Evolutionary conservation across 2,888 invertebrate genomes (phyloP).

Genomic region (Habroteleia sp.): DNA sequence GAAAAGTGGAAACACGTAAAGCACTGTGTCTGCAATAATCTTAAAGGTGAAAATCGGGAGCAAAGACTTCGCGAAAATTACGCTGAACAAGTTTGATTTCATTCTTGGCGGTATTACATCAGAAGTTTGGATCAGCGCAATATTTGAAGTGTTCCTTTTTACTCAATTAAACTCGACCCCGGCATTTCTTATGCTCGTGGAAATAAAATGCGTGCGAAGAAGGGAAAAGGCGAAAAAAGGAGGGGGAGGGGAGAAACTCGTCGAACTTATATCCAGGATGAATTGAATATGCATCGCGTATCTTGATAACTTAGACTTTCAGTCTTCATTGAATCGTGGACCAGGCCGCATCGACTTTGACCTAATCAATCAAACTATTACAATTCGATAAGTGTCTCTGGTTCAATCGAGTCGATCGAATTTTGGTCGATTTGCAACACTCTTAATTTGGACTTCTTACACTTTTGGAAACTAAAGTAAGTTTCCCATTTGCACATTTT

Average conservation of each 20-base stretch:
- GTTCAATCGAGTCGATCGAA: no score
- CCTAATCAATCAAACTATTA: slow-evolving; percentile 8
- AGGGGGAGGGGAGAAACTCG: slow-evolving; percentile 39
- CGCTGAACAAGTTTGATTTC: neutral
- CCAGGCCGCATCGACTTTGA: slow-evolving; percentile 21
- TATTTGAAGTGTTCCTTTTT: slow-evolving; percentile 4
- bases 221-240: slow-evolving; percentile 54
- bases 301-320: slow-evolving; percentile 53
- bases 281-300: slow-evolving; percentile 49
- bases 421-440: no score
- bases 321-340: slow-evolving; percentile 54
- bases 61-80: neutral
- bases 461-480: no score
- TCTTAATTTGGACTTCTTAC: no score
- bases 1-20: no score
- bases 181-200: slow-evolving; percentile 2
- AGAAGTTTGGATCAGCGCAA: slow-evolving; percentile 7
- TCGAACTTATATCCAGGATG: slow-evolving; percentile 46
- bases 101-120: slow-evolving; percentile 18
- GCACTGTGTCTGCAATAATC: no score
- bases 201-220: slow-evolving; percentile 41
- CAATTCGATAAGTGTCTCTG: neutral
- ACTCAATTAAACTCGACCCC: slow-evolving; percentile 1
- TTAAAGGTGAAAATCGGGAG: neutral
- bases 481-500: no score